Evolutionary conservation across 2,888 invertebrate genomes (phyloP).

Genomic region (Ypsolopha sequella): DNA sequence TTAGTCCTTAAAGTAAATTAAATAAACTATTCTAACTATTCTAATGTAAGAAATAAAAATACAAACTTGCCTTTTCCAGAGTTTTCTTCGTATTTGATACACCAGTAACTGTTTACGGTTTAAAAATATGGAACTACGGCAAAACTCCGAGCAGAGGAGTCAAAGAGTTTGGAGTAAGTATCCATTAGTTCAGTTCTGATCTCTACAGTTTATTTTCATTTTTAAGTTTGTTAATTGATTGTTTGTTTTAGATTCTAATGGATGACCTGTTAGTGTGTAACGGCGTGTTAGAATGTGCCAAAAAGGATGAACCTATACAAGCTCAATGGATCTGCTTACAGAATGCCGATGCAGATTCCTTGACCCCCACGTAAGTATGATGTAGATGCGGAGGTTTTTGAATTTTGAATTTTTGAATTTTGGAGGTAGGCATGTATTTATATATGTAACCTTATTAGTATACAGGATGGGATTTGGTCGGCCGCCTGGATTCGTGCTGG

Average conservation of each 20-base stretch:
- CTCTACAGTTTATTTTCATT: background rate
- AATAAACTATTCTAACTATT: too few relatives aligned
- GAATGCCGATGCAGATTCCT: slow-evolving; percentile 35
- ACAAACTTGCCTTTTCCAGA: slow-evolving; percentile 35
- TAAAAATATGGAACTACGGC: slow-evolving; percentile 88
- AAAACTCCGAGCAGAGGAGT: slow-evolving; percentile 83
- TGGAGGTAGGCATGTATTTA: too few relatives aligned
- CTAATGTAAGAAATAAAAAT: too few relatives aligned
- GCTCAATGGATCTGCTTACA: slow-evolving; percentile 56
- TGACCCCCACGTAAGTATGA: slow-evolving; percentile 36
- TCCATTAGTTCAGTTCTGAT: background rate
- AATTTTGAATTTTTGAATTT: too few relatives aligned
- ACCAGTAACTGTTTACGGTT: slow-evolving; percentile 78
- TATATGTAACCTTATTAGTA: too few relatives aligned
- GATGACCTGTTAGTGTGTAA: slow-evolving; percentile 86
- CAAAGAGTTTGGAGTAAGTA: slow-evolving; percentile 85
- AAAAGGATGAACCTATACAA: slow-evolving; percentile 32
- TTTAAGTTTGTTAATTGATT: background rate
- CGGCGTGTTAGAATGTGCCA: slow-evolving; percentile 72
- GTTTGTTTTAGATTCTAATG: slow-evolving; percentile 73
- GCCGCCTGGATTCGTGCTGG: too few relatives aligned
- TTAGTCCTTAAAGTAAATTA: too few relatives aligned
- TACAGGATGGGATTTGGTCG: too few relatives aligned
- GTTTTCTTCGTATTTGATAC: slow-evolving; percentile 85
- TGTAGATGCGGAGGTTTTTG: too few relatives aligned